Conservation (phyloP, 2,113 vertebrate species). For the Jaculus jaculus region DNA sequence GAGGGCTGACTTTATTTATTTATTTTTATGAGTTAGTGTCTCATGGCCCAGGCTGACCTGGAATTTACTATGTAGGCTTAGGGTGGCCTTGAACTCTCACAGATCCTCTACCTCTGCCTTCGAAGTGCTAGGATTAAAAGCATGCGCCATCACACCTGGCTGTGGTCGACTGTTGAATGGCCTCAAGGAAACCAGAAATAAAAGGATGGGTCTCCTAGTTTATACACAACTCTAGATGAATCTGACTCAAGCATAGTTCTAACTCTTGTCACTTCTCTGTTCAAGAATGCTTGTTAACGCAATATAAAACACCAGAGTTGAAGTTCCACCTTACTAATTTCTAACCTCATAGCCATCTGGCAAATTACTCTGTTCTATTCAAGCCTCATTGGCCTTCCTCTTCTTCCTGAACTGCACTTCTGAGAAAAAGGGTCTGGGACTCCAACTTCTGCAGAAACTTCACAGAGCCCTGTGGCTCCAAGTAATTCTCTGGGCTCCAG, state of each 20-base stretch:
- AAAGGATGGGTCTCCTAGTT: conserved; percentile 5
- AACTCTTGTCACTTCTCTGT: conserved; percentile 5
- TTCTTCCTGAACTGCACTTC: conserved; percentile 28
- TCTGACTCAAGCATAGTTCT: background rate
- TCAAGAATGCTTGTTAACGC: conserved; percentile 47
- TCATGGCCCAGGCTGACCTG: too few relatives aligned
- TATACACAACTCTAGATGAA: background rate
- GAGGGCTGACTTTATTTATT: too few relatives aligned
- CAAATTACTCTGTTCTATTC: background rate
- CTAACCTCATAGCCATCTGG: background rate
- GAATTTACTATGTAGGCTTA: too few relatives aligned
- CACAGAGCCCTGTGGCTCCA: background rate
- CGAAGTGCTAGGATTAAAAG: too few relatives aligned
- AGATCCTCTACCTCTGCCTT: too few relatives aligned
- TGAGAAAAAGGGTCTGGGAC: conserved; percentile 33
- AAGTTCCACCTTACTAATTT: conserved; percentile 19
- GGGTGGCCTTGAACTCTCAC: too few relatives aligned
- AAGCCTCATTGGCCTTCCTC: conserved; percentile 22
- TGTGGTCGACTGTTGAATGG: background rate
- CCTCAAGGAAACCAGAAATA: conserved; percentile 49
- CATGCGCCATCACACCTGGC: too few relatives aligned
- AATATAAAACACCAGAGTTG: conserved; percentile 19
- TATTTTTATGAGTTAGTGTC: too few relatives aligned
- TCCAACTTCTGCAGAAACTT: conserved; percentile 20
- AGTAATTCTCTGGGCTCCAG: background rate